Evolutionary conservation across 2,113 vertebrate species (phyloP).

Genomic region (Carettochelys insculpta): DNA sequence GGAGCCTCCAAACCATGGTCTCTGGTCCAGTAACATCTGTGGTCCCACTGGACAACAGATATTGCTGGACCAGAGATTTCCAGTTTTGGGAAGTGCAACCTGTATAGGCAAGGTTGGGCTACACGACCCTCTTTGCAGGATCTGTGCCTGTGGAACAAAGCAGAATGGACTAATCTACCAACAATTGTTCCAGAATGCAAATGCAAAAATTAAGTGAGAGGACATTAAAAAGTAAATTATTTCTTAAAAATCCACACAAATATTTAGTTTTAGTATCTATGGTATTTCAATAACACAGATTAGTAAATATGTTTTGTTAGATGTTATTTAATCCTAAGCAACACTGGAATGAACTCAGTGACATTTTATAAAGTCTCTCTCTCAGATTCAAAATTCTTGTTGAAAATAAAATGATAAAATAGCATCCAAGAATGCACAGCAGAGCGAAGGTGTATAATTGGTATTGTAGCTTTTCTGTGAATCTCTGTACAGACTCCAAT

Average conservation of each 20-base stretch:
- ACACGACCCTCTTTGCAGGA: neutral
- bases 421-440: neutral
- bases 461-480: conserved; percentile 38
- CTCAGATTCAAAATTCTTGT: neutral
- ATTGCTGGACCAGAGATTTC: too few species aligned
- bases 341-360: neutral
- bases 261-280: neutral
- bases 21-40: too few species aligned
- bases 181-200: neutral
- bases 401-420: conserved; percentile 42
- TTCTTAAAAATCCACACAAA: neutral
- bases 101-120: neutral
- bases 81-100: too few species aligned
- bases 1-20: too few species aligned
- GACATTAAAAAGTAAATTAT: neutral
- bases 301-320: neutral
- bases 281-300: neutral
- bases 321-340: neutral
- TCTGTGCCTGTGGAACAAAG: neutral
- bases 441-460: conserved; percentile 51
- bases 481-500: neutral
- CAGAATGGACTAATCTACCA: neutral
- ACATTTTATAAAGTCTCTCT: neutral
- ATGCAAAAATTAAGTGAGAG: neutral
- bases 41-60: too few species aligned